Evolutionary conservation across 2,113 vertebrate genomes (phyloP).

Genomic region (Phrynosoma blainvillii): DNA sequence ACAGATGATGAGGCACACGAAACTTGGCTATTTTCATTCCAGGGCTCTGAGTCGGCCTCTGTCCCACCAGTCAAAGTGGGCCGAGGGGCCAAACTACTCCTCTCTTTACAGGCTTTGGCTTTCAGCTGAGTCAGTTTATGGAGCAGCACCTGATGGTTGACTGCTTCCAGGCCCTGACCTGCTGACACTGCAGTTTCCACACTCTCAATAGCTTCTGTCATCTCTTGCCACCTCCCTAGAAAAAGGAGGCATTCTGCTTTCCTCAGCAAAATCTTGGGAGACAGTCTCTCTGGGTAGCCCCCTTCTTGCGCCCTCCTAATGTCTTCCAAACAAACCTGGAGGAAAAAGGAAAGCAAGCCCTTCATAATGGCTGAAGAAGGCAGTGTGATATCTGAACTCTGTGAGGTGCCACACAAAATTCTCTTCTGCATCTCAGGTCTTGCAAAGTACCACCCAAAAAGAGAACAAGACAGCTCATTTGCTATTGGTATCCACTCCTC

Average conservation of each 20-base stretch:
- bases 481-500: not conserved
- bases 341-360: constrained; percentile 35
- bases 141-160: constrained; percentile 45
- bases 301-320: constrained; percentile 80
- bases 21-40: constrained; percentile 61
- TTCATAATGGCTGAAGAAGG: not conserved
- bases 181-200: constrained; percentile 52
- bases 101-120: constrained; percentile 35
- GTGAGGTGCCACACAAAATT: not conserved
- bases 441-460: too few species aligned
- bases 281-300: constrained; percentile 84
- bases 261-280: constrained; percentile 84
- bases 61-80: accelerated
- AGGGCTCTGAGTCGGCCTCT: constrained; percentile 38
- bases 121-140: constrained; percentile 63
- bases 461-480: not conserved
- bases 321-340: constrained; percentile 87
- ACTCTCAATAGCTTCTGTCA: constrained; percentile 35
- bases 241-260: constrained; percentile 79
- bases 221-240: constrained; percentile 68
- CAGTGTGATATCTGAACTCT: too few species aligned
- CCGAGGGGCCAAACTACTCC: constrained; percentile 23
- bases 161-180: not conserved
- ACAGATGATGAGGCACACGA: constrained; percentile 71
- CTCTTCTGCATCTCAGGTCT: not conserved